phyloP scores from a whole-genome alignment of 2,797 vertebrate species.

The Schizopygopsis pylzovi region DNA sequence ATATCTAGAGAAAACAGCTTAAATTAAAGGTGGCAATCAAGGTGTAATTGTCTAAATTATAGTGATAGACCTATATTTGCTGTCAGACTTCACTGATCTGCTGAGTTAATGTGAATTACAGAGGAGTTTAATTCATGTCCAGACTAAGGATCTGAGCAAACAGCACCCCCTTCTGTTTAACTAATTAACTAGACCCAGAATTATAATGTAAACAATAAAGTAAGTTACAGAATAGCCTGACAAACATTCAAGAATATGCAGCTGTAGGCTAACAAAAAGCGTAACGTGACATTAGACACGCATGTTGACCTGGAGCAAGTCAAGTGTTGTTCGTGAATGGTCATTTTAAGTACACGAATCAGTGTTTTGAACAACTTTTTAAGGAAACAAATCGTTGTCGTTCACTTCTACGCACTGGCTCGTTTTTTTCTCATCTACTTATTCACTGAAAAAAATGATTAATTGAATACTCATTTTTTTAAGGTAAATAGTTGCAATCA shows the following conservation, averaged over 20 bases:
- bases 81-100: not conserved
- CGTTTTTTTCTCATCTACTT: no score
- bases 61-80: not conserved
- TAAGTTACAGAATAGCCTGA: not conserved
- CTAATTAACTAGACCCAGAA: not conserved
- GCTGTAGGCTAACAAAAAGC: not conserved
- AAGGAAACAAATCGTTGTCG: not conserved
- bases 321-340: not conserved
- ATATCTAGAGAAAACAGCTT: not conserved
- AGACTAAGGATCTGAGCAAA: slow-evolving; percentile 29
- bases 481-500: no score
- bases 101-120: not conserved
- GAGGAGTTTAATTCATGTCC: not conserved
- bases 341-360: not conserved
- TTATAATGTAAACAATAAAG: not conserved
- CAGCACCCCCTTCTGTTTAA: slow-evolving; percentile 65
- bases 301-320: not conserved
- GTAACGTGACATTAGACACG: not conserved
- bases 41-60: not conserved
- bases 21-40: not conserved
- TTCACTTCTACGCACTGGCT: not conserved
- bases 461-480: no score
- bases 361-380: not conserved
- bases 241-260: not conserved
- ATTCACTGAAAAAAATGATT: no score